Evolutionary conservation across 1,140 invertebrate species (phyloP).

Genomic region (Tetragonula clypearis): DNA sequence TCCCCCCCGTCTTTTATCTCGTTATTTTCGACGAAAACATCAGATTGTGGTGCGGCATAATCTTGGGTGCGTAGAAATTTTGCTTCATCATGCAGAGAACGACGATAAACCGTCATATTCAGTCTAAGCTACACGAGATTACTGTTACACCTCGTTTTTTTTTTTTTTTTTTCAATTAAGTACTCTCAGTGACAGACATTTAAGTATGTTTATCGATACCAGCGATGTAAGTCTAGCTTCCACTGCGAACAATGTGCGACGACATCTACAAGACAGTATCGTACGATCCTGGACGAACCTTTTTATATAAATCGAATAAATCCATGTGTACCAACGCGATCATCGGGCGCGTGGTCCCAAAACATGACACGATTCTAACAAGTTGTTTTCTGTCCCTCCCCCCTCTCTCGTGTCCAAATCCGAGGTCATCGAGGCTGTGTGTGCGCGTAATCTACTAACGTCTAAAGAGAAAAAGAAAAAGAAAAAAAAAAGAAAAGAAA

Average conservation of each 20-base stretch:
- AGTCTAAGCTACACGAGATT: conserved; percentile 64
- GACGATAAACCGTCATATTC: conserved; percentile 60
- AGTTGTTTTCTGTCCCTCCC: background rate
- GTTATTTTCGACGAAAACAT: conserved; percentile 19
- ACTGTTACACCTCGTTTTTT: conserved; percentile 49
- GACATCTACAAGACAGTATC: conserved; percentile 13
- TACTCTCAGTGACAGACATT: conserved; percentile 61
- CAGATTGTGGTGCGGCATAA: conserved; percentile 57
- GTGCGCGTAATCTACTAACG: conserved; percentile 53
- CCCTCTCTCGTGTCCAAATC: background rate
- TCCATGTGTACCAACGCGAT: conserved; percentile 22
- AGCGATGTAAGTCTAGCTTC: conserved; percentile 26
- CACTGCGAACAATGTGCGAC: conserved; percentile 10
- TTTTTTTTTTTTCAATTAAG: conserved; percentile 20
- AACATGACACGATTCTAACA: background rate
- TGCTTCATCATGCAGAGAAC: conserved; percentile 64
- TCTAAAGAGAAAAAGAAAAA: background rate
- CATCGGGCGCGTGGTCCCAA: conserved; percentile 25
- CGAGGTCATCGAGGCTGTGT: conserved; percentile 61
- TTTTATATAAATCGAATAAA: conserved; percentile 2
- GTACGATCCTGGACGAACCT: background rate
- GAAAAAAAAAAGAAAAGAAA: background rate
- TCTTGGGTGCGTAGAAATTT: conserved; percentile 70
- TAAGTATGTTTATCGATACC: conserved; percentile 54
- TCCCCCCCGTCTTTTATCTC: background rate